Evolutionary conservation across 2,888 invertebrate species (phyloP), one percentile per base, ranked within the genome.

Genomic region (Aphrophora alni): DNA sequence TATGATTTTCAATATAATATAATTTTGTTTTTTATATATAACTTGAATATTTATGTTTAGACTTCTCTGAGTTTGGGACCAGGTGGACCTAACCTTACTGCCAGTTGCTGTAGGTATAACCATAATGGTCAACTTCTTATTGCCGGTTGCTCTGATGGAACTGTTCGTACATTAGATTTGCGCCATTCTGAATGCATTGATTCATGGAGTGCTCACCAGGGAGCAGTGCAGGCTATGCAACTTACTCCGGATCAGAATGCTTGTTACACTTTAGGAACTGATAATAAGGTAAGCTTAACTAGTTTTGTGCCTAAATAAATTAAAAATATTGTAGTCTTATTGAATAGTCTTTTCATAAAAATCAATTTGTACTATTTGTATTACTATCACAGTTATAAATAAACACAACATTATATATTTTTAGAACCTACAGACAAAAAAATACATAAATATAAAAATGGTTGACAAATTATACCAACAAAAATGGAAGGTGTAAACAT

Each of bases 121-220:
- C 91, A 91, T 84, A 91, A 91, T 85, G 92, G 92, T 8, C 91
- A 91, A 84, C 87, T 92, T 24, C 85, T 92, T 51, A 88, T 92
- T 27, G 89, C 90, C 44, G 92, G 92, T 33, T 88, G 90, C 24
- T 90, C 89, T 0, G 92, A 92, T 87, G 92, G 92, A 10, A 88
- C 88, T 74, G 89, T 92, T 78, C 86, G 91, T 70, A 89, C 92
- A 77, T 90, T 90, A 85, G 92, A 92, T 86, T 85, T 91, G 71
- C 87, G 90, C 38, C 88, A 90, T 81, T 89, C 89, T 75, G 91
- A 91, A 85, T 90, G 90, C 83, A 90, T 92, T 24, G 89, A 90
- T 69, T 89, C 89, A 82, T 89, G 91, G 88, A 87, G 87, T 81
- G 90, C 90, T 71, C 91, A 92, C 84, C 88, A 88, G n/a, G 90